A percentile compares a stretch with the other conserved stretches of the same genome.
These are phyloP conservation scores for Bicyclus anynana DNA, from an alignment of 1,140 invertebrate species.

Conservation along the genomic window DNA sequence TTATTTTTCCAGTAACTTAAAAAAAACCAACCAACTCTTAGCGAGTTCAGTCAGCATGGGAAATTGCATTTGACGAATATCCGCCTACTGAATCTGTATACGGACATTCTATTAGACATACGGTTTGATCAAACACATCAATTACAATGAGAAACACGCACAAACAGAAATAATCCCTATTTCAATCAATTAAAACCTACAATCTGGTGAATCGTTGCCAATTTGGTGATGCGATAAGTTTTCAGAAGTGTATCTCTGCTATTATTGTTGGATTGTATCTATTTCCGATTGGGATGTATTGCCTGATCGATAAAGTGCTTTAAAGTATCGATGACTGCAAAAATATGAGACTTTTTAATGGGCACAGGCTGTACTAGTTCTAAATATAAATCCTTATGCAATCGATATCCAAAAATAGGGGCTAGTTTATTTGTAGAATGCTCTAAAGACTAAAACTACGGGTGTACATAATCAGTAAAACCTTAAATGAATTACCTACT, in stretches of 20 bases:
- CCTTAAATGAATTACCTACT: too few species aligned
- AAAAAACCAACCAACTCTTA: too few species aligned
- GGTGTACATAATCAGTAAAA: too few species aligned
- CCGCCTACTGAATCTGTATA: conserved; percentile 17
- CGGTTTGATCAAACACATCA: conserved; percentile 14
- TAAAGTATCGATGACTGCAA: conserved; percentile 4
- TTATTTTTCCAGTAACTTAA: neutral
- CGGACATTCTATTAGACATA: conserved; percentile 19
- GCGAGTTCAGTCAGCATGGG: conserved; percentile 10
- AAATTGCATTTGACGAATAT: conserved; percentile 19
- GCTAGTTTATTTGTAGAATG: too few species aligned
- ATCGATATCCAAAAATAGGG: too few species aligned
- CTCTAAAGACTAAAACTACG: too few species aligned
- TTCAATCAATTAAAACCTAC: neutral
- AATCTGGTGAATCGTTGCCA: neutral
- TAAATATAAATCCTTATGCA: too few species aligned
- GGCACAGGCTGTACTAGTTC: neutral
- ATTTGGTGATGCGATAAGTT: neutral
- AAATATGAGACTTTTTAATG: neutral
- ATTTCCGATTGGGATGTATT: conserved; percentile 30
- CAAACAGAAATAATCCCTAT: conserved; percentile 1
- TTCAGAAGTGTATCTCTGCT: conserved; percentile 16
- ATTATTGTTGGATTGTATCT: conserved; percentile 28
- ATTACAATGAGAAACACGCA: conserved; percentile 1
- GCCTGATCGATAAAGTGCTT: conserved; percentile 13